Evolutionary conservation across 2,888 invertebrate species (phyloP).

Genomic region (Labia minor): DNA sequence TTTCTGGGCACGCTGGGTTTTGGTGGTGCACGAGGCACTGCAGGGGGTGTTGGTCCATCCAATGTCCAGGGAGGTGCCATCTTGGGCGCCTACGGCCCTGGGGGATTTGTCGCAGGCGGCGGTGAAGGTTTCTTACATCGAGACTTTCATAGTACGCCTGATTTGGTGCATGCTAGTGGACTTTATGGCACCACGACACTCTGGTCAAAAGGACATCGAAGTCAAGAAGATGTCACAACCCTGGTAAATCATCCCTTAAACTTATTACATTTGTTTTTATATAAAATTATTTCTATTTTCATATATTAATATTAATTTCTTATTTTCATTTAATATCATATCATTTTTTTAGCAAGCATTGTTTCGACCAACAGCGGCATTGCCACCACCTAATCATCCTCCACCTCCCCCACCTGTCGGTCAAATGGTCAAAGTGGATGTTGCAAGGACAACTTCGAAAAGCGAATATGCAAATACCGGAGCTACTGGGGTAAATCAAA

Average conservation of each 20-base stretch:
- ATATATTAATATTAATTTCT: too few species aligned
- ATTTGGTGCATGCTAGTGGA: constrained; percentile 37
- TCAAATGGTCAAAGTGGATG: constrained; percentile 47
- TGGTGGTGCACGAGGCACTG: constrained; percentile 32
- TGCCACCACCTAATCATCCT: constrained; percentile 70
- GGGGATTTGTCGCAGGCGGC: not conserved
- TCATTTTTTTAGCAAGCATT: not conserved
- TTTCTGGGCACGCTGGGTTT: constrained; percentile 40
- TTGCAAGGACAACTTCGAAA: constrained; percentile 28
- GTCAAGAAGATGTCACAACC: constrained; percentile 58
- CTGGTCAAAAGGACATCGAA: constrained; percentile 46
- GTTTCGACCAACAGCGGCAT: constrained; percentile 34
- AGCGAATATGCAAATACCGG: constrained; percentile 34
- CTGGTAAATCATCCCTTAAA: constrained; percentile 25
- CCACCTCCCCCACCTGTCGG: constrained; percentile 62
- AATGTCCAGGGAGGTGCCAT: not conserved
- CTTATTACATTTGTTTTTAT: too few species aligned
- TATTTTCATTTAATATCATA: too few species aligned
- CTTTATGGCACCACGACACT: constrained; percentile 2
- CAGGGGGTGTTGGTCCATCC: not conserved
- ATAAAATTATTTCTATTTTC: too few species aligned
- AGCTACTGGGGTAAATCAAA: constrained; percentile 17
- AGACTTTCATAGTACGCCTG: constrained; percentile 84
- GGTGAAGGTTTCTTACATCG: constrained; percentile 46
- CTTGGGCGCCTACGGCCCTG: not conserved